Conservation (phyloP, 2,888 invertebrate species). For the Phyllotreta striolata region DNA sequence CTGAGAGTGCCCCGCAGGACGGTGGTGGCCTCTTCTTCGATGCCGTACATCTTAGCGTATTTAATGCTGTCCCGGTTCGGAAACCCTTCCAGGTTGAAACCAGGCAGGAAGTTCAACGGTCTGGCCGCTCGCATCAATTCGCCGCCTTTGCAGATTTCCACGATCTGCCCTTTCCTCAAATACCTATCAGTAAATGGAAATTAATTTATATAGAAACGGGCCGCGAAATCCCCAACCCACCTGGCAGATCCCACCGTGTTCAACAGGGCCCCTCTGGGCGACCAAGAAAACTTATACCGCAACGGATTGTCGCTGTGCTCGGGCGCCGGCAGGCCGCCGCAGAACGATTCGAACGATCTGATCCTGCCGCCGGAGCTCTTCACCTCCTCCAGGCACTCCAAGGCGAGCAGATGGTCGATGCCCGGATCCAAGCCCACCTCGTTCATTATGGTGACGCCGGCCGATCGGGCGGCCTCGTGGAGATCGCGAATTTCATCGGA, state of each 20-base stretch:
- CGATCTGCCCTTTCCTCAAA: constrained; percentile 64
- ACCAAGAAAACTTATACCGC: constrained; percentile 96
- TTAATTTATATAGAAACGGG: background rate
- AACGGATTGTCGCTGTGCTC: constrained; percentile 92
- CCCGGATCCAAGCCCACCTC: constrained; percentile 98
- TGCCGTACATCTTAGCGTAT: constrained; percentile 85
- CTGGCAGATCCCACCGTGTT: constrained; percentile 91
- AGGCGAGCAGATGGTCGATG: constrained; percentile 83
- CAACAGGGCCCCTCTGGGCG: constrained; percentile 89
- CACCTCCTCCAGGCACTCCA: constrained; percentile 96
- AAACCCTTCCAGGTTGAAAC: constrained; percentile 95
- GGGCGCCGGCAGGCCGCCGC: constrained; percentile 97
- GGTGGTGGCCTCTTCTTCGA: constrained; percentile 81
- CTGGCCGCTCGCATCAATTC: constrained; percentile 85
- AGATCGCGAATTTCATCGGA: constrained; percentile 83
- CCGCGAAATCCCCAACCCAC: constrained; percentile 62
- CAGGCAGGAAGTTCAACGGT: constrained; percentile 90
- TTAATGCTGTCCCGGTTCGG: constrained; percentile 95
- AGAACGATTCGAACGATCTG: constrained; percentile 95
- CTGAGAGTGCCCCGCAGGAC: constrained; percentile 93
- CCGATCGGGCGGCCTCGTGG: constrained; percentile 81
- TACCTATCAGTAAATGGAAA: constrained; percentile 42
- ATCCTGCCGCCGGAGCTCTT: constrained; percentile 89
- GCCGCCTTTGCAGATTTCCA: constrained; percentile 90
- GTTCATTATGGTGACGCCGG: constrained; percentile 92